phyloP scores from a whole-genome alignment of 2,888 invertebrate genomes.

The Eupeodes luniger region DNA sequence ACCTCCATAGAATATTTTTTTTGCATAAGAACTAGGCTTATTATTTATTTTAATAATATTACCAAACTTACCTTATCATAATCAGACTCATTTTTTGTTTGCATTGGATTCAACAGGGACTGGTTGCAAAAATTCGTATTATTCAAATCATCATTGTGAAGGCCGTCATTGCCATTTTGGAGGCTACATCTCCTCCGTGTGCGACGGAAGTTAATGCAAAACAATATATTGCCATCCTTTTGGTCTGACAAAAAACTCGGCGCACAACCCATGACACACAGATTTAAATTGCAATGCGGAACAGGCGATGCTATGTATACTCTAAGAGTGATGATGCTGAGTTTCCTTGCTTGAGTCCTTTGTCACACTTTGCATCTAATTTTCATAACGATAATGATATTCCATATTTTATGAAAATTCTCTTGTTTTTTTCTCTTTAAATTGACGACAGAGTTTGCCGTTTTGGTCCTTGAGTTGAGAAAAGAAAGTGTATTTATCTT shows the following conservation, averaged over 20 bases:
- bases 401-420: constrained; percentile 65
- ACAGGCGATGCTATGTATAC: constrained; percentile 38
- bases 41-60: background rate
- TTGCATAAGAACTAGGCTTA: too few relatives aligned
- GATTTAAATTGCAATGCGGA: constrained; percentile 63
- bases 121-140: constrained; percentile 82
- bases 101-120: constrained; percentile 82
- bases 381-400: constrained; percentile 65
- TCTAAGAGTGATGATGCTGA: constrained; percentile 6
- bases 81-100: constrained; percentile 82
- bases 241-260: constrained; percentile 79
- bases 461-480: constrained; percentile 12
- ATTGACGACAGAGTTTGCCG: background rate
- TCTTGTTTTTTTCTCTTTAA: background rate
- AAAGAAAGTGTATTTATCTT: constrained; percentile 32
- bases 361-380: constrained; percentile 65
- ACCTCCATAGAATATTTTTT: too few relatives aligned
- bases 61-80: constrained; percentile 82
- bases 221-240: constrained; percentile 82
- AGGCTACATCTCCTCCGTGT: constrained; percentile 81
- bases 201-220: constrained; percentile 82
- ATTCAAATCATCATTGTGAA: constrained; percentile 78
- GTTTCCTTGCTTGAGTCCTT: constrained; percentile 46
- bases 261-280: constrained; percentile 78
- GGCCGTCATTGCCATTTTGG: constrained; percentile 79